Evolutionary conservation across 2,797 vertebrate species (phyloP).

Genomic region (Cryptoprocta ferox): DNA sequence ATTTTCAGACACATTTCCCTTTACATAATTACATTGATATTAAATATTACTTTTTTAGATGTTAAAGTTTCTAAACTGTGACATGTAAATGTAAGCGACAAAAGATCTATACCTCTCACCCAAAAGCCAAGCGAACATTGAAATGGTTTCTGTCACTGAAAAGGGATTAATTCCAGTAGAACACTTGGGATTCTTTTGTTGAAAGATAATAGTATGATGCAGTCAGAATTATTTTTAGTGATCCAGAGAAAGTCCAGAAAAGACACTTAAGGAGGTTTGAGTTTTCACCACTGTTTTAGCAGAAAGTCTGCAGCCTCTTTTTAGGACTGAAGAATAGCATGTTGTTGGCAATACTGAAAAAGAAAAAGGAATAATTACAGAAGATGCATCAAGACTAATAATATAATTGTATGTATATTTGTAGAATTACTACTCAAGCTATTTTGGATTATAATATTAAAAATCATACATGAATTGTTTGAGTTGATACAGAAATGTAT

Average conservation of each 20-base stretch:
- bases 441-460: constrained; percentile 12
- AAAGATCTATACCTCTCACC: not conserved
- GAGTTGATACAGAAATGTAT: not conserved
- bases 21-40: not conserved
- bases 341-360: not conserved
- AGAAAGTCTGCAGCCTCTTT: not conserved
- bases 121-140: not conserved
- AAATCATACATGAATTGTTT: not conserved
- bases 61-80: not conserved
- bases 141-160: not conserved
- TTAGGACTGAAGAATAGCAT: not conserved
- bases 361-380: not conserved
- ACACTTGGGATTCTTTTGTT: constrained; percentile 2
- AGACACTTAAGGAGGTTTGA: not conserved
- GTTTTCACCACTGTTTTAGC: constrained; percentile 28
- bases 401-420: not conserved
- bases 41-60: not conserved
- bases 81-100: not conserved
- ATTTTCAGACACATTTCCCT: not conserved
- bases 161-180: not conserved
- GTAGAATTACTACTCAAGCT: not conserved
- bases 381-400: not conserved
- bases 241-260: not conserved
- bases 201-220: not conserved
- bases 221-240: not conserved